A percentile compares a stretch with the other conserved stretches of the same genome.
Conservation (phyloP, 2,797 vertebrate species). For the Chlorospingus semifuscus region DNA sequence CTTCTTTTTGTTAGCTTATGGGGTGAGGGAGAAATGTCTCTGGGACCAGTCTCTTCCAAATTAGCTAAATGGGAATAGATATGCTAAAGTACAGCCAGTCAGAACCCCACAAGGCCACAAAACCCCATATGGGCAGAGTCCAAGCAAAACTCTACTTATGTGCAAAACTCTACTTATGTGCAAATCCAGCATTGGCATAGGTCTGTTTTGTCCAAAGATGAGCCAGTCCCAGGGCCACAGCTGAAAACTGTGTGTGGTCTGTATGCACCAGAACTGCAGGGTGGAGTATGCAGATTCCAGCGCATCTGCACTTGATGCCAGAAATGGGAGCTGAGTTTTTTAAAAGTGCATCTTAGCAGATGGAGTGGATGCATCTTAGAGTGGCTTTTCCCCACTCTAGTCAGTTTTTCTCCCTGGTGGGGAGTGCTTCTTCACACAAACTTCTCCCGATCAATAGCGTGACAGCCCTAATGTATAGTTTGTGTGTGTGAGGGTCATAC, state of each 20-base stretch:
- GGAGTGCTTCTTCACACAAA: conserved; percentile 21
- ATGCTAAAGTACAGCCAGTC: neutral
- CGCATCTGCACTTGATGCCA: neutral
- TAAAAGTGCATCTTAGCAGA: neutral
- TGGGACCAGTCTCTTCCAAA: neutral
- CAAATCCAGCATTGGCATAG: neutral
- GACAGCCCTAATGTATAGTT: conserved; percentile 31
- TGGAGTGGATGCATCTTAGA: neutral
- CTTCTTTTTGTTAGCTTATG: neutral
- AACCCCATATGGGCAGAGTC: neutral
- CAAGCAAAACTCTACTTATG: too few species aligned
- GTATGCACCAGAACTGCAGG: neutral
- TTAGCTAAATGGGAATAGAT: neutral
- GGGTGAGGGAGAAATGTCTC: neutral
- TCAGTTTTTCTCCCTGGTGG: conserved; percentile 10
- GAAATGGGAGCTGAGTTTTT: neutral
- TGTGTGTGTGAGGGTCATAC: conserved; percentile 3
- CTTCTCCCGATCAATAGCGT: neutral
- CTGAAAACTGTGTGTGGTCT: conserved; percentile 13
- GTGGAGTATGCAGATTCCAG: neutral
- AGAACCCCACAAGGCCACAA: neutral
- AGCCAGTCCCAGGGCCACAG: neutral
- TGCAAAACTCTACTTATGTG: neutral
- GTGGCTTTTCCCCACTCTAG: neutral
- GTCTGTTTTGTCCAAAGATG: neutral